These are phyloP conservation scores for Scortum barcoo DNA, from an alignment of 2,113 vertebrate species.

Conservation along the genomic window DNA sequence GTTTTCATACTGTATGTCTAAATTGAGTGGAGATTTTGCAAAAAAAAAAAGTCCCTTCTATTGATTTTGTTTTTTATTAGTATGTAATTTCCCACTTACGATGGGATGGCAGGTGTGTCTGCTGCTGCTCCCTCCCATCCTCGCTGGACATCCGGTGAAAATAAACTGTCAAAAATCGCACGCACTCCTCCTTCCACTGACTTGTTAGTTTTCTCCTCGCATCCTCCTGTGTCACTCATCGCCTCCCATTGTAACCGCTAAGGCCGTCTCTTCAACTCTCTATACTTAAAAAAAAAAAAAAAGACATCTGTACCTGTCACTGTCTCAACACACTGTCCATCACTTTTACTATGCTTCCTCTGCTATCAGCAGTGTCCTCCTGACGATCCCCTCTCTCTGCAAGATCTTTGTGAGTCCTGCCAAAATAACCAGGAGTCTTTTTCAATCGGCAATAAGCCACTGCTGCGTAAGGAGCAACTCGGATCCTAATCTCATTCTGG, in stretches of 20 bases:
- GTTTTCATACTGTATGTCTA: background rate
- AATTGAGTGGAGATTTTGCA: background rate
- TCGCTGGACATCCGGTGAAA: slow-evolving; percentile 16
- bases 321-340: slow-evolving; percentile 15
- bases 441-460: background rate
- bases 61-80: slow-evolving; percentile 1
- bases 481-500: background rate
- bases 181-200: slow-evolving; percentile 4
- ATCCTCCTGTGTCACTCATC: background rate
- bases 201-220: slow-evolving; percentile 20
- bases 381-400: background rate
- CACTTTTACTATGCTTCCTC: background rate
- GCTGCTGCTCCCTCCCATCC: background rate
- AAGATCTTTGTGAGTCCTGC: background rate
- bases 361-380: background rate
- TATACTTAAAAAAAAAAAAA: slow-evolving; percentile 21
- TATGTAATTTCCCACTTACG: background rate
- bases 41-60: background rate
- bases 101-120: background rate
- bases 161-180: slow-evolving; percentile 20
- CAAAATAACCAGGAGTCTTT: background rate
- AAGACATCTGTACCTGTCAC: slow-evolving; percentile 11
- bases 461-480: background rate
- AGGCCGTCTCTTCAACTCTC: slow-evolving; percentile 4
- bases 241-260: background rate